These are phyloP conservation scores for Charina bottae DNA, from an alignment of 2,113 vertebrate species.

Conservation along the genomic window DNA sequence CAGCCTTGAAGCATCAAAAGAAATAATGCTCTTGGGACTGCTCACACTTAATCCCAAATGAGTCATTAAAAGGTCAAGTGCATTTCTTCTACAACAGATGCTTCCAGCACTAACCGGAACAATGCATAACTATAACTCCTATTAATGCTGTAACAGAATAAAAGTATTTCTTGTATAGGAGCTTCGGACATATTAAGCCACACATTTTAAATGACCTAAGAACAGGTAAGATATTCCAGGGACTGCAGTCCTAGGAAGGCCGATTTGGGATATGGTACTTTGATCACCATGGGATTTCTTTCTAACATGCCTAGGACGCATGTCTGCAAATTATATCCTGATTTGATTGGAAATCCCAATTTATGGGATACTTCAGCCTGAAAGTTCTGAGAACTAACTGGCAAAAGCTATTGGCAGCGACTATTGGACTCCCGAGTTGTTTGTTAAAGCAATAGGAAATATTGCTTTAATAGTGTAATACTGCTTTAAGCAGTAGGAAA, in stretches of 20 bases:
- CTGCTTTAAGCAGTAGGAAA: background rate
- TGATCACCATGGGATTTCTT: background rate
- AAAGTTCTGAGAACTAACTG: background rate
- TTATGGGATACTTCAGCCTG: background rate
- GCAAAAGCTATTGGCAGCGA: background rate
- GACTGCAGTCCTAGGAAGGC: background rate
- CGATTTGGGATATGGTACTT: background rate
- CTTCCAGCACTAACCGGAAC: background rate
- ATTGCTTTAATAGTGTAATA: background rate
- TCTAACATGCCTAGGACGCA: background rate
- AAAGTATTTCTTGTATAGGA: background rate
- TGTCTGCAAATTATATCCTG: background rate
- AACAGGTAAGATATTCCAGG: background rate
- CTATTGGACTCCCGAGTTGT: background rate
- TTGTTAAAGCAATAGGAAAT: background rate
- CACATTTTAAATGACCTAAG: background rate
- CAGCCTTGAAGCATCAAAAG: background rate
- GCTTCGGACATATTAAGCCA: background rate
- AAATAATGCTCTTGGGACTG: background rate
- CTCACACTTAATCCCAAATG: background rate
- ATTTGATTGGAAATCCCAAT: background rate
- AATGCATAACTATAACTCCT: background rate
- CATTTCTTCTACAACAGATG: background rate
- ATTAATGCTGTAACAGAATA: background rate
- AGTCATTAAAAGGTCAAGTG: background rate